Evolutionary conservation across 1,140 invertebrate genomes (phyloP).

Genomic region (Muscidifurax raptorellus): DNA sequence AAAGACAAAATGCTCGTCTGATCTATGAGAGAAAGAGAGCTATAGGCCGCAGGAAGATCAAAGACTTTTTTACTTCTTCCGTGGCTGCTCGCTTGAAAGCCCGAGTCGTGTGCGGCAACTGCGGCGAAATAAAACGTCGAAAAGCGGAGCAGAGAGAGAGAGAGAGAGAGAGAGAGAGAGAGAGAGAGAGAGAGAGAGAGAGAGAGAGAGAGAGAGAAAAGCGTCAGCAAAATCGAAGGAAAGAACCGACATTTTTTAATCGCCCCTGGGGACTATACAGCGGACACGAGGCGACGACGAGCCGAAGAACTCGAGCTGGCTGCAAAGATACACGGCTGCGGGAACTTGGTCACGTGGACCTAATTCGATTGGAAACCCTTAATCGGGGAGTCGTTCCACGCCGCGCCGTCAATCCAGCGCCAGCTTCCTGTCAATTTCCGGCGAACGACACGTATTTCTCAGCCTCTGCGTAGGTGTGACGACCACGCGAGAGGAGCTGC

Average conservation of each 20-base stretch:
- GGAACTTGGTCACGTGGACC: constrained; percentile 47
- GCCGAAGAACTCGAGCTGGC: neutral
- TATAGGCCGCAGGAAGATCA: neutral
- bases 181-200: neutral
- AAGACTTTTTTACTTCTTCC: neutral
- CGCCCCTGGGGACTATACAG: neutral
- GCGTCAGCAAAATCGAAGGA: constrained; percentile 13
- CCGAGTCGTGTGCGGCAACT: neutral
- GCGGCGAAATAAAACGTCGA: constrained; percentile 1
- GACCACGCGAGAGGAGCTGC: neutral
- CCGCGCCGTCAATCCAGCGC: neutral
- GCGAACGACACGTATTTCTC: constrained; percentile 30
- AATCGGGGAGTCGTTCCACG: constrained; percentile 60
- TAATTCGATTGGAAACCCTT: constrained; percentile 68
- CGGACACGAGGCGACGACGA: neutral
- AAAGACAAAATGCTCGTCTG: constrained; percentile 2
- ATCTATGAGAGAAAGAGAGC: neutral
- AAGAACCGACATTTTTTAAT: constrained; percentile 32
- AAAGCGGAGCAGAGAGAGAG: neutral
- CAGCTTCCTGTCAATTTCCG: constrained; percentile 52
- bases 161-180: neutral
- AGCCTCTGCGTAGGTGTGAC: neutral
- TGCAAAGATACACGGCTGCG: neutral
- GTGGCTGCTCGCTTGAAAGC: neutral
- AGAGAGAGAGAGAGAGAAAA: neutral